Evolutionary conservation across 2,888 invertebrate species (phyloP), one percentile per base, ranked within the genome.

Genomic region (Drosophila stalkeri): DNA sequence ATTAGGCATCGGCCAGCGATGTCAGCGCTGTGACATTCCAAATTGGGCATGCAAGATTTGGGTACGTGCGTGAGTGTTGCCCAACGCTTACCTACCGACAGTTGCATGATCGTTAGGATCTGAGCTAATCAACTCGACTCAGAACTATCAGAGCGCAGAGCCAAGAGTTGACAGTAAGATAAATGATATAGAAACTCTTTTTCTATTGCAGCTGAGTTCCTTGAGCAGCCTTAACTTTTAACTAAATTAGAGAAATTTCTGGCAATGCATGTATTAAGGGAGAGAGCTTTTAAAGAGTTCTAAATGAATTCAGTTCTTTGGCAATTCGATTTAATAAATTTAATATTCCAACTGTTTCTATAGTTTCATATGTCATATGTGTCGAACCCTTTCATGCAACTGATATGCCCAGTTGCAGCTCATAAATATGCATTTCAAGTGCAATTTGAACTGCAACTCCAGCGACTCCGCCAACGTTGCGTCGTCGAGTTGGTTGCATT

Each of bases 41-140:
- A 90, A 90, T 86, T 86, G 89, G 86, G 83, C 89, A 74, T 82
- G 64, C 68, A 63, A 86, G 83, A 88, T 89, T 81, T 75, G 79
- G 73, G 64, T 37, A 39, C 76, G 65, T 57, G 63, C 72, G 72
- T 82, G 80, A 72, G 82, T 54, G 64, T 60, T 65, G 66, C 54
- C 31, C 64, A 43, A 46, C 31, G 27, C 23, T 54, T 46, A 47
- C 44, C 68, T 43, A 35, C 31, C n/a, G 20, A n/a, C 51, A 61
- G 55, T 37, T 35, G 41, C 39, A 18, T 11, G 35, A 52, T 47
- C 57, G 64, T 59, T 60, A 56, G 61, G 64, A 61, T 63, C 47
- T 47, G 39, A 54, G 61, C 46, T 52, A 67, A 60, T 61, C 59
- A 70, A 49, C 47, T 27, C 27, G 47, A 23, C 20, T 44, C 44